Evolutionary conservation across 2,797 vertebrate species (phyloP).

Genomic region (Lycodopsis pacificus): DNA sequence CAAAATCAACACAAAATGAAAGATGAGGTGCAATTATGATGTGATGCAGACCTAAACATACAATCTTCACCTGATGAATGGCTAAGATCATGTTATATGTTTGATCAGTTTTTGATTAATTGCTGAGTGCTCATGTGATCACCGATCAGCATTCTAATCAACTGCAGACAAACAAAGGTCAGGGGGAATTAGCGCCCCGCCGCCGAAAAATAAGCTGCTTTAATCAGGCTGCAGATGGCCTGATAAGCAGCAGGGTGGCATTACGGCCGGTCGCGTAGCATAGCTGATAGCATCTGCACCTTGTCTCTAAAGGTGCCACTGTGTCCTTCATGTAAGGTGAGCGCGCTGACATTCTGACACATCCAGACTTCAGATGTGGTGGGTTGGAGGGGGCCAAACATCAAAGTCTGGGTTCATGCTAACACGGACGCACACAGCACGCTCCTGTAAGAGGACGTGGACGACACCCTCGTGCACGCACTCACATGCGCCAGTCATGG

Average conservation of each 20-base stretch:
- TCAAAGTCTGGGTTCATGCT: conserved; percentile 67
- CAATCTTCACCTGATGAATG: conserved; percentile 32
- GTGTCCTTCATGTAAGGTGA: conserved; percentile 75
- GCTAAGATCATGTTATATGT: conserved; percentile 42
- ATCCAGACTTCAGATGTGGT: conserved; percentile 56
- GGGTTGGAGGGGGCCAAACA: conserved; percentile 50
- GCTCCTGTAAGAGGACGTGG: conserved; percentile 14
- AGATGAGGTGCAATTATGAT: conserved; percentile 19
- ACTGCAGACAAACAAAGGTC: conserved; percentile 74
- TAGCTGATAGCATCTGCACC: conserved; percentile 68
- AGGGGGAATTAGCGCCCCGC: conserved; percentile 70
- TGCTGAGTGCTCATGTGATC: conserved; percentile 42
- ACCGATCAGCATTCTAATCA: conserved; percentile 63
- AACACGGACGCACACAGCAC: conserved; percentile 21
- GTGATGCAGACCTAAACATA: conserved; percentile 17
- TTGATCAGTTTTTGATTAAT: conserved; percentile 58
- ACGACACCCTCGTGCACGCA: conserved; percentile 2
- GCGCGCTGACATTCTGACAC: conserved; percentile 74
- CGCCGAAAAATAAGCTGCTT: conserved; percentile 72
- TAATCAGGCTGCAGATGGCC: conserved; percentile 78
- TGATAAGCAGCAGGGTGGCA: conserved; percentile 68
- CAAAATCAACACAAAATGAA: not conserved
- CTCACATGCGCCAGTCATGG: conserved; percentile 31
- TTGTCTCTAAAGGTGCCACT: conserved; percentile 63
- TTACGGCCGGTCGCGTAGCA: conserved; percentile 47